Evolutionary conservation across 2,888 invertebrate genomes (phyloP).

Genomic region (Drosophila ezoana): DNA sequence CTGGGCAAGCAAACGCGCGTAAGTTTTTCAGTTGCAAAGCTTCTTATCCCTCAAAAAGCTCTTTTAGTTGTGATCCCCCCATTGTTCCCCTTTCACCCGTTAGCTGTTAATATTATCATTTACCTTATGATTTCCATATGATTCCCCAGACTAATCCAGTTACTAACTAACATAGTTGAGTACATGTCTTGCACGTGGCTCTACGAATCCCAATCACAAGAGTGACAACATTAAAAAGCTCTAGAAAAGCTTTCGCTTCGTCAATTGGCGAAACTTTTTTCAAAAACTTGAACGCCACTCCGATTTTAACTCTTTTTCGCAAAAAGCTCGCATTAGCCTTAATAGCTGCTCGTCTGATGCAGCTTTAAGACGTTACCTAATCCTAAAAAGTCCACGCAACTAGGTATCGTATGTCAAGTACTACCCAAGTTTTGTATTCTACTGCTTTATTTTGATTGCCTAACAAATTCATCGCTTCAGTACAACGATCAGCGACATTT

Average conservation of each 20-base stretch:
- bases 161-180: constrained; percentile 22
- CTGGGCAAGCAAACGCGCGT: constrained; percentile 88
- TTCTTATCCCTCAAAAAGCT: constrained; percentile 41
- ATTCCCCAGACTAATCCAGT: constrained; percentile 33
- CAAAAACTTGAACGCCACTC: constrained; percentile 3
- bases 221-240: constrained; percentile 7
- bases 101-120: constrained; percentile 39
- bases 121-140: constrained; percentile 30
- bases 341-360: constrained; percentile 14
- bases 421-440: constrained; percentile 16
- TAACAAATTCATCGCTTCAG: constrained; percentile 27
- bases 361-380: constrained; percentile 30
- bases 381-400: constrained; percentile 17
- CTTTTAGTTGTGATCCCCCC: constrained; percentile 37
- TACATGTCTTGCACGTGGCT: constrained; percentile 23
- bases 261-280: not conserved
- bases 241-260: constrained; percentile 1
- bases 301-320: not conserved
- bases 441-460: constrained; percentile 31
- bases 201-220: constrained; percentile 5
- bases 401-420: constrained; percentile 46
- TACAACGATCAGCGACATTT: constrained; percentile 30
- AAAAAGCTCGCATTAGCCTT: constrained; percentile 16
- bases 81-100: constrained; percentile 5
- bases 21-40: constrained; percentile 86